A percentile compares a stretch with the other conserved stretches of the same genome.
phyloP scores from a whole-genome alignment of 1,140 invertebrate genomes.

The Planococcus citri region DNA sequence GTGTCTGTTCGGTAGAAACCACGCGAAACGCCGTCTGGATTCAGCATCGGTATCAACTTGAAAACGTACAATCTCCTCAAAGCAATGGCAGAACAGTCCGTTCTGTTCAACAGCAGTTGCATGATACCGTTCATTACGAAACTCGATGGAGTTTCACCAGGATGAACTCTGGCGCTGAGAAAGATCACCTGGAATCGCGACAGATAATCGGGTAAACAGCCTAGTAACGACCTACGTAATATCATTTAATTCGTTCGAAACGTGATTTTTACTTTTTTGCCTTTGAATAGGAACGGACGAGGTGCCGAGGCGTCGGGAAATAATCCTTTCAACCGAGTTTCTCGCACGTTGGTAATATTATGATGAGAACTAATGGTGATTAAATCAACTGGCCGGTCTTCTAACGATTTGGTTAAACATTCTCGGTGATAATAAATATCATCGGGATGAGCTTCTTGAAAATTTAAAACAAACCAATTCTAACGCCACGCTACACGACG shows the following conservation, averaged over 20 bases:
- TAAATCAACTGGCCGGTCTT: conserved; percentile 70
- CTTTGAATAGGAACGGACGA: conserved; percentile 56
- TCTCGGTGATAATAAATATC: conserved; percentile 79
- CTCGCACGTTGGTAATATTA: conserved; percentile 55
- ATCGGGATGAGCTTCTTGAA: conserved; percentile 35
- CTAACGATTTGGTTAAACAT: conserved; percentile 65
- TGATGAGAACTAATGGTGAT: conserved; percentile 76
- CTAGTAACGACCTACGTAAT: too few relatives aligned
- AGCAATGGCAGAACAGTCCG: conserved; percentile 56
- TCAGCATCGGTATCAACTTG: conserved; percentile 84
- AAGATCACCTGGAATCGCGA: conserved; percentile 52
- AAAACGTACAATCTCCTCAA: conserved; percentile 72
- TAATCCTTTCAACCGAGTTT: conserved; percentile 57
- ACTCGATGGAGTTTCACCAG: conserved; percentile 84
- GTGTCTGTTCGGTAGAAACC: conserved; percentile 85
- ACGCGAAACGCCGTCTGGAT: conserved; percentile 80
- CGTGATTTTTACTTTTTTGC: conserved; percentile 51
- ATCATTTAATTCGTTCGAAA: not conserved
- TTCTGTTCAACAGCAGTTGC: conserved; percentile 57
- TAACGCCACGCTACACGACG: too few relatives aligned
- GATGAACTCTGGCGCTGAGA: conserved; percentile 81
- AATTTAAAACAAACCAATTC: not conserved
- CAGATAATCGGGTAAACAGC: not conserved
- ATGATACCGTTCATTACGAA: conserved; percentile 89
- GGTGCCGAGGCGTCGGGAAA: conserved; percentile 55